These are phyloP conservation scores for Syritta pipiens DNA, from an alignment of 2,888 invertebrate species.

Conservation along the genomic window DNA sequence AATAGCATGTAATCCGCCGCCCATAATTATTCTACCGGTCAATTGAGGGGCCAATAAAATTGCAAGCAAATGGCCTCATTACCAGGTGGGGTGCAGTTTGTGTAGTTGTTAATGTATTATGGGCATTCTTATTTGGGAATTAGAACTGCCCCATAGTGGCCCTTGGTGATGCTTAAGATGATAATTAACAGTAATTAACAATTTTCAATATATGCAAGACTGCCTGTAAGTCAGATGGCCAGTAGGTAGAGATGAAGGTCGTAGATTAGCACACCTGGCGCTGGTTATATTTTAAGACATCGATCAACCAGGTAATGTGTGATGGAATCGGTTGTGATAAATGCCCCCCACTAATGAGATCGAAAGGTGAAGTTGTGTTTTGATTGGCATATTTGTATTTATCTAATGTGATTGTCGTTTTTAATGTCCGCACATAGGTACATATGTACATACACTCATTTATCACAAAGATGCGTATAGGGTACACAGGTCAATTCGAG, in stretches of 20 bases:
- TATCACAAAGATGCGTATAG: no score
- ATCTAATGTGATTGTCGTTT: no score
- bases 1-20: conserved; percentile 34
- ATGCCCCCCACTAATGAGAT: no score
- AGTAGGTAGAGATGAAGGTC: conserved; percentile 7
- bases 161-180: conserved; percentile 24
- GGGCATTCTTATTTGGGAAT: conserved; percentile 40
- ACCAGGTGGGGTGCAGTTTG: background rate
- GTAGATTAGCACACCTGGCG: background rate
- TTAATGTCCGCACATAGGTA: no score
- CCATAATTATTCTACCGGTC: conserved; percentile 46
- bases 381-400: no score
- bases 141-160: conserved; percentile 33
- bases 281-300: background rate
- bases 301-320: no score
- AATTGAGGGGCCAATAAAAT: conserved; percentile 42
- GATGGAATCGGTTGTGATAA: no score
- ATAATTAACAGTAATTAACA: conserved; percentile 48
- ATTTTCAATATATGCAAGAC: conserved; percentile 15
- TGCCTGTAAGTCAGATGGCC: no score
- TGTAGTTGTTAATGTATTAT: conserved; percentile 4
- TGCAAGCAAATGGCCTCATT: conserved; percentile 29
- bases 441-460: no score
- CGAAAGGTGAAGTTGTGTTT: no score
- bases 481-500: no score